A percentile compares a stretch with the other conserved stretches of the same genome.
phyloP scores from a whole-genome alignment of 2,888 invertebrate genomes.

The Acanthopleura granulata region DNA sequence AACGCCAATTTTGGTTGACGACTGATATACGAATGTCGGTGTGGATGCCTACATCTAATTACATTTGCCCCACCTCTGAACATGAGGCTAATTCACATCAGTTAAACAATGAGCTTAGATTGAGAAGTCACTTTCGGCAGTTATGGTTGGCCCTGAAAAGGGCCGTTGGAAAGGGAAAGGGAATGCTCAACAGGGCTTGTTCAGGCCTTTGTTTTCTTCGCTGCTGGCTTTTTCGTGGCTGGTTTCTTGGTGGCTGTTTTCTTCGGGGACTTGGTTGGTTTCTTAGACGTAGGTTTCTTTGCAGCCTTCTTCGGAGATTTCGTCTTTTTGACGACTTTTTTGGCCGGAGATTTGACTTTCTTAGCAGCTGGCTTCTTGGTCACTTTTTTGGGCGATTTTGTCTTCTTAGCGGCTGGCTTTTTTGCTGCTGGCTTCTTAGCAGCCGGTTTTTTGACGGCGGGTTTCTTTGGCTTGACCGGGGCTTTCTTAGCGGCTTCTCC shows the following conservation, averaged over 20 bases:
- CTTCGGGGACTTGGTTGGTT: conserved; percentile 24
- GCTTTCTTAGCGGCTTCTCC: no score
- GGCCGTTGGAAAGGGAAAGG: no score
- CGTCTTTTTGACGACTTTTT: conserved; percentile 30
- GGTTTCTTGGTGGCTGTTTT: neutral
- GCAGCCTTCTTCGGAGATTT: conserved; percentile 17
- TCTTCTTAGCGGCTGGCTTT: conserved; percentile 26
- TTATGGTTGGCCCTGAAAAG: no score
- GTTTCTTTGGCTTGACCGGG: conserved; percentile 21
- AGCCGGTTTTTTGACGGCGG: conserved; percentile 30
- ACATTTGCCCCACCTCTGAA: no score
- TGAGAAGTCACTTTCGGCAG: no score
- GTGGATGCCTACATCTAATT: no score
- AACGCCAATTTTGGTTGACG: no score
- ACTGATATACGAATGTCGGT: no score
- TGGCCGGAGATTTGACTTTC: conserved; percentile 31
- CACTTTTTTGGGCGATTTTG: conserved; percentile 21
- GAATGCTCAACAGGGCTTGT: conserved; percentile 32
- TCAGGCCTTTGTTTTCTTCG: no score
- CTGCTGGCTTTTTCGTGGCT: conserved; percentile 14
- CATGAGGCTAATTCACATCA: no score
- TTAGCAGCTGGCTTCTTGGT: conserved; percentile 30
- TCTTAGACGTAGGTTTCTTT: conserved; percentile 3
- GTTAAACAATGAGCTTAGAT: no score
- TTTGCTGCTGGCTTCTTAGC: conserved; percentile 31